Evolutionary conservation across 2,113 vertebrate genomes (phyloP).

Genomic region (Tursiops truncatus): DNA sequence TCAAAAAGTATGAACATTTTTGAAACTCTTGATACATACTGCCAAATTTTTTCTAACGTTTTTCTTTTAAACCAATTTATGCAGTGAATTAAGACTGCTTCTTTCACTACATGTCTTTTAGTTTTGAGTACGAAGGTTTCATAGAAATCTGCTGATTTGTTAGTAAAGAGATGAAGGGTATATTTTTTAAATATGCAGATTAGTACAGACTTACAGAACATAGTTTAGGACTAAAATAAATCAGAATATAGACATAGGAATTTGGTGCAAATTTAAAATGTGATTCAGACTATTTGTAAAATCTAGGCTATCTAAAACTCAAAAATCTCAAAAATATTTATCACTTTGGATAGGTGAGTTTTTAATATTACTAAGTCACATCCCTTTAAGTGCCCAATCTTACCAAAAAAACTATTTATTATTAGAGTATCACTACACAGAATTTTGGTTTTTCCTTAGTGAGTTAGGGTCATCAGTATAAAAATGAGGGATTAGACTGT

Average conservation of each 20-base stretch:
- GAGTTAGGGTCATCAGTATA: background rate
- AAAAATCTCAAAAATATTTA: background rate
- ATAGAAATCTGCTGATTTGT: background rate
- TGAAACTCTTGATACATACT: background rate
- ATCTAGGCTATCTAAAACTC: background rate
- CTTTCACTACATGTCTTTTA: background rate
- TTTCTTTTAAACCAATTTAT: slow-evolving; percentile 3
- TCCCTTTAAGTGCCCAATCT: background rate
- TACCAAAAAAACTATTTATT: background rate
- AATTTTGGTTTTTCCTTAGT: slow-evolving; percentile 12
- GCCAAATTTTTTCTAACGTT: background rate
- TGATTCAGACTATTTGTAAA: slow-evolving; percentile 35
- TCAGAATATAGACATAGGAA: background rate
- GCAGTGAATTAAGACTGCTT: background rate
- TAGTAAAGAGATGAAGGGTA: background rate
- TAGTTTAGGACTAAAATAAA: background rate
- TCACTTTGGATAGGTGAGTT: background rate
- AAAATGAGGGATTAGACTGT: slow-evolving; percentile 11
- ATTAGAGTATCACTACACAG: background rate
- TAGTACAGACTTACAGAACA: background rate
- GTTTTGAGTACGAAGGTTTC: background rate
- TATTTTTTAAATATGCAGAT: slow-evolving; percentile 25
- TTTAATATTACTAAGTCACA: slow-evolving; percentile 43
- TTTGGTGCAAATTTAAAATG: background rate
- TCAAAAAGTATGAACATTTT: slow-evolving; percentile 8